Base-by-base conservation (phyloP, 2,113 vertebrate species). In the Lynx canadensis region DNA sequence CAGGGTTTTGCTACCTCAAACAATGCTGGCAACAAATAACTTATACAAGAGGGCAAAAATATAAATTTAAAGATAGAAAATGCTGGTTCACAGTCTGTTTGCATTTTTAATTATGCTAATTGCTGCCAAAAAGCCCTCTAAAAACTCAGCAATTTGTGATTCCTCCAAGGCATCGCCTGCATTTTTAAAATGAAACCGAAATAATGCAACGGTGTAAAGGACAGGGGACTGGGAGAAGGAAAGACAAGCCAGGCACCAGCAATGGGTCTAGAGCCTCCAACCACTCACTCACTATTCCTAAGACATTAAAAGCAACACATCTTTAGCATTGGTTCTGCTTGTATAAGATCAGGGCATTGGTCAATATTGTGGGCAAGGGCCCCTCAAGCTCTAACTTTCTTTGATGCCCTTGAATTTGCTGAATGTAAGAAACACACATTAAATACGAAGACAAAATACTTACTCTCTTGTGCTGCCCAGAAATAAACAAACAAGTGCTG, bases 1-100 rank as follows among this genome's bases (percentile, higher is more conserved):
- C 74, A 83, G 16, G 8, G 8, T 41, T 96, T 87, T 65, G 38
- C 27, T 81, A 88, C 78, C 86, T 84, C 45, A 89, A 91, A 94
- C 36, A 93, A 65, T 66, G 50, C 63, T 69, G 91, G 69, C 23
- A 89, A 90, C 89, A 92, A 90, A 78, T 68, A 92, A 45, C 65
- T 95, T 87, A 45, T n/a, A 84, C 2, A 38, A 45, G 18, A 94
- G 0, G 73, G 29, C 14, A 82, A 95, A 97, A 95, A n/a, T 12
- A 82, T 36, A 95, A 91, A 95, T 83, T 38, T 50, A 92, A 95
- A 94, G 63, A 74, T 14, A 91, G 38, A 79, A 92, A 91, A 19
- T 93, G 74, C 27, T 83, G 21, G 63, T 80, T 92, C 23, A 11
- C n/a, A 91, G 74, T 92, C 78, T 93, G 68, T 85, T 86, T 94